These are phyloP conservation scores for Sylvilagus floridanus DNA, from an alignment of 2,797 vertebrate species.

Conservation along the genomic window DNA sequence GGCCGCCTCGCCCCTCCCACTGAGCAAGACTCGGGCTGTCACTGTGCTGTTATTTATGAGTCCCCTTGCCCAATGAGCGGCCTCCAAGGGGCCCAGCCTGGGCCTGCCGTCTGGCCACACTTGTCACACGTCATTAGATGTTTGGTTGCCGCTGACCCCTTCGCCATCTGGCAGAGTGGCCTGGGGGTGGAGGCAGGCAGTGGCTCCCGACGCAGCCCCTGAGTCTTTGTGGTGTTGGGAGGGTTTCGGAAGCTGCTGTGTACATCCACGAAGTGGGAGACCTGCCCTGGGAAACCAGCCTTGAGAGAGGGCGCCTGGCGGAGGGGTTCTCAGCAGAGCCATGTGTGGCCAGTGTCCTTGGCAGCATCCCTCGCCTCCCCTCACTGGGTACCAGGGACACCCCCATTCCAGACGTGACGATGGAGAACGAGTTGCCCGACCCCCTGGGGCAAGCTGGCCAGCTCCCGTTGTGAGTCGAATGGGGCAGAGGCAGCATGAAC, in stretches of 20 bases:
- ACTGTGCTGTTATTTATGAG: constrained; percentile 83
- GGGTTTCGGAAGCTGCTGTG: background rate
- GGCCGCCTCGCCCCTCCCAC: constrained; percentile 67
- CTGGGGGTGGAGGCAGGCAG: background rate
- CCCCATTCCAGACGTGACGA: background rate
- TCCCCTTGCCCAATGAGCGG: constrained; percentile 81
- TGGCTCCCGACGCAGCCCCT: background rate
- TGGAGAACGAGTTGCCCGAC: background rate
- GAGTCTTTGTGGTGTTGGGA: background rate
- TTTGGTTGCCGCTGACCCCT: constrained; percentile 40
- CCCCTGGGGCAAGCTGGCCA: background rate
- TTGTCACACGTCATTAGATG: constrained; percentile 85
- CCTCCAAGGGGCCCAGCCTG: constrained; percentile 75
- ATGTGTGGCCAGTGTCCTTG: background rate
- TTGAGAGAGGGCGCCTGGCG: background rate
- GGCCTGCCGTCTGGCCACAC: constrained; percentile 80
- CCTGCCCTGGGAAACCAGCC: background rate
- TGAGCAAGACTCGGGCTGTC: constrained; percentile 79
- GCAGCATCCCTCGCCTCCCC: background rate
- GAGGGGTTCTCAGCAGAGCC: background rate
- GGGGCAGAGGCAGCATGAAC: no score
- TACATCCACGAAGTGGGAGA: background rate
- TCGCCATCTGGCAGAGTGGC: constrained; percentile 53
- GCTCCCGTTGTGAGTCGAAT: background rate
- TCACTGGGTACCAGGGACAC: background rate